phyloP scores from a whole-genome alignment of 2,888 invertebrate species.

The Petrolisthes manimaculis region DNA sequence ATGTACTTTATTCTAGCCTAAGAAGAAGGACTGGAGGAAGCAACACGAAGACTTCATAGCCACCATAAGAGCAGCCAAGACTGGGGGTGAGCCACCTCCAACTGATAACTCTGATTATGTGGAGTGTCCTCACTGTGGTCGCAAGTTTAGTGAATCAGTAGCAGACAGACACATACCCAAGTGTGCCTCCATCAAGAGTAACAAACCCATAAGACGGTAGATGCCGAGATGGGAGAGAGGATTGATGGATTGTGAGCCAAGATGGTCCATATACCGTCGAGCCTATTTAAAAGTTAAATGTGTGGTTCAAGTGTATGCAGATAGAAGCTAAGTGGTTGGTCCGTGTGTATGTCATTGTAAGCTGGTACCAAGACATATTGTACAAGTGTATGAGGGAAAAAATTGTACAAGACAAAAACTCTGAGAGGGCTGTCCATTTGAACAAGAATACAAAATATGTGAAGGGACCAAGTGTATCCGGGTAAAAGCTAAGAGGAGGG shows the following conservation, averaged over 20 bases:
- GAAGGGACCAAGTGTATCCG: too few relatives aligned
- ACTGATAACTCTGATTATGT: constrained; percentile 91
- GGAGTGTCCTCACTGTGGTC: constrained; percentile 87
- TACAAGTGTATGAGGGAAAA: too few relatives aligned
- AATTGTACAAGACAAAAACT: too few relatives aligned
- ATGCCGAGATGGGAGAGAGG: constrained; percentile 2
- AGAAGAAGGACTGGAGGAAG: constrained; percentile 83
- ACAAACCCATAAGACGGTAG: constrained; percentile 40
- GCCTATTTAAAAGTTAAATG: background rate
- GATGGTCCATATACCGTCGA: background rate
- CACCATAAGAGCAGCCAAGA: constrained; percentile 89
- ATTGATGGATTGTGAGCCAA: background rate
- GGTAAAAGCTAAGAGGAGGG: too few relatives aligned
- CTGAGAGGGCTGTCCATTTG: too few relatives aligned
- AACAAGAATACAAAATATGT: too few relatives aligned
- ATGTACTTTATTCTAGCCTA: constrained; percentile 46
- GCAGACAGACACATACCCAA: constrained; percentile 94
- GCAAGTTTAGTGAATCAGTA: constrained; percentile 81
- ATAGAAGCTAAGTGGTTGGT: background rate
- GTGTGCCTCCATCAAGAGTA: constrained; percentile 47
- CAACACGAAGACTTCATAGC: constrained; percentile 95
- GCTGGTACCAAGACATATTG: too few relatives aligned
- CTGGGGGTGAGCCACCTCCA: constrained; percentile 77
- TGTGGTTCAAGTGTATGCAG: background rate
- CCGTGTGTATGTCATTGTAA: too few relatives aligned